Evolutionary conservation across 2,888 invertebrate genomes (phyloP), one percentile per base, ranked within the genome.

Genomic region (Griposia aprilina): DNA sequence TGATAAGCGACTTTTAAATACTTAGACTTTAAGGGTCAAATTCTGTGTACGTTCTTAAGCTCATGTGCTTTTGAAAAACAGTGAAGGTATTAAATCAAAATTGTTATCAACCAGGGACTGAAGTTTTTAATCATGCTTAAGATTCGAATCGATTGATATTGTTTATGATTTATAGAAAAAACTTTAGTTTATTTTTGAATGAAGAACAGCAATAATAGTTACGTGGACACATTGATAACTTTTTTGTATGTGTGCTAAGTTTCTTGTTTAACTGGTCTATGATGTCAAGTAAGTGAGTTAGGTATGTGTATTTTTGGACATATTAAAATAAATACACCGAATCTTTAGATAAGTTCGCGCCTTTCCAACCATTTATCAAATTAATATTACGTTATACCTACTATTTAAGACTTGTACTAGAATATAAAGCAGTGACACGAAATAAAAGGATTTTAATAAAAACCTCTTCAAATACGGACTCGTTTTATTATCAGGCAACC

Each of bases 371-470:
- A 85, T 63, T 41, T 70, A 63, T 83, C 11, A 83, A 69, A 69
- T 74, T 72, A 74, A 23, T 67, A 65, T 72, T 85, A 85, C 82
- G 83, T 83, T 84, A 45, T 67, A 83, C 63, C 62, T 83, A 76
- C 63, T 86, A 77, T 69, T 81, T 88, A 86, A 87, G 83, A 86
- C 80, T 82, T 85, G 36, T 88, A 76, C 55, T 87, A 84, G 78
- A 68, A 52, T 78, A 79, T 76, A 76, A 82, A 55, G 60, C 88
- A 88, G 77, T 76, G 81, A 85, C 79, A 77, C 78, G 59, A 82
- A 63, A 79, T 83, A 75, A 88, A 88, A 82, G 67, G 80, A 87
- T 88, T 88, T 88, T 83, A 88, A 78, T 88, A 88, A 88, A 86
- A 88, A 82, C 80, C 80, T 88, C 81, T 79, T 85, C 70, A 82